These are phyloP conservation scores for Amphimedon queenslandica DNA, from an alignment of 37 sponge, comb jelly and placozoan species.

Conservation along the genomic window DNA sequence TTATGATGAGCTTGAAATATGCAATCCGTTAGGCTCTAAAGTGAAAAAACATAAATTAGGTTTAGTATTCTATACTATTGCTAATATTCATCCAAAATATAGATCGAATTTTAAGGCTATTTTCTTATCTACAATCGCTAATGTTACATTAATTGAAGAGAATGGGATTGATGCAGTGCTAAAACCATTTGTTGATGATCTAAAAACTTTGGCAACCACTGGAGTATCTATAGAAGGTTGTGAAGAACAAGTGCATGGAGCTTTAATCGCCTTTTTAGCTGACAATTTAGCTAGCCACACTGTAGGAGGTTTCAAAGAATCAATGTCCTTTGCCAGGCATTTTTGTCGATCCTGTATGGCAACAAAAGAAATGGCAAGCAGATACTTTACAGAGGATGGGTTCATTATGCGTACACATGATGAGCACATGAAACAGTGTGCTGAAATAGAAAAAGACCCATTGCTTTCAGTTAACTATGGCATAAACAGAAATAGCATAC, in stretches of 20 bases:
- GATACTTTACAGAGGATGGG: neutral
- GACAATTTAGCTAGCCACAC: no score
- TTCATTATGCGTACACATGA: constrained; percentile 3
- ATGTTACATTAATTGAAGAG: neutral
- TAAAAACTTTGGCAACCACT: no score
- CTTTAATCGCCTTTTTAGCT: no score
- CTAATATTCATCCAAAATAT: constrained; percentile 14
- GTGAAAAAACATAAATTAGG: no score
- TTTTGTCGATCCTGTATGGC: no score
- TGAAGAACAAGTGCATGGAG: no score
- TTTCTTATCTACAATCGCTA: constrained; percentile 7
- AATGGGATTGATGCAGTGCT: constrained; percentile 9
- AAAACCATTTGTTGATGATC: constrained; percentile 5
- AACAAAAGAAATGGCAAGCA: neutral
- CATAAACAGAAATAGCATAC: no score
- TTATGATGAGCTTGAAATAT: no score
- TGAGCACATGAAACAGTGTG: neutral
- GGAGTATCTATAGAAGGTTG: no score
- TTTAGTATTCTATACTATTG: neutral
- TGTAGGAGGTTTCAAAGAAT: constrained; percentile 6
- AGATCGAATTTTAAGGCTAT: constrained; percentile 8
- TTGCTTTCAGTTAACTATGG: no score
- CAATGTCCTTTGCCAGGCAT: constrained; percentile 18
- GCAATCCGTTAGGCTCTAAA: no score
- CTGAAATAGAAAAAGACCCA: no score